Conservation (phyloP, 2,797 vertebrate species). For the Myotis pilosus region DNA sequence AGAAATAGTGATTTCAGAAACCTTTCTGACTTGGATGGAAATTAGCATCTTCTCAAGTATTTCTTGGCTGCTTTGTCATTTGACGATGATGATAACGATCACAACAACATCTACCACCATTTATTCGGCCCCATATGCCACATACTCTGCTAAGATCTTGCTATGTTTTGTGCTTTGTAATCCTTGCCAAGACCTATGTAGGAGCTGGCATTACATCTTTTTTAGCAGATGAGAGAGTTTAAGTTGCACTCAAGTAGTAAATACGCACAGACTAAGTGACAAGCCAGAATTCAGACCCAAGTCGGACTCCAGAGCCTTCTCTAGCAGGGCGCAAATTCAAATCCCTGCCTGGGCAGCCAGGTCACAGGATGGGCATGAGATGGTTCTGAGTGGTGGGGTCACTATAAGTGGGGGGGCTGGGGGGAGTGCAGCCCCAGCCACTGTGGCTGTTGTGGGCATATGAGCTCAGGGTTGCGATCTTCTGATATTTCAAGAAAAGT, state of each 20-base stretch:
- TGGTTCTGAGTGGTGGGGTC: not conserved
- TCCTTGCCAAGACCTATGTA: not conserved
- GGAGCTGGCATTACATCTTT: not conserved
- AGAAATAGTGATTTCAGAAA: conserved; percentile 5
- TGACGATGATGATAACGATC: not conserved
- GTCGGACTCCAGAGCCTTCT: not conserved
- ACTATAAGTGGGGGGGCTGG: rapidly evolving
- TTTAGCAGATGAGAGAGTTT: not conserved
- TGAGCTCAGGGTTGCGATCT: not conserved
- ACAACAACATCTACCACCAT: not conserved
- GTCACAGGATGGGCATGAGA: not conserved
- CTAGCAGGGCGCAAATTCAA: not conserved
- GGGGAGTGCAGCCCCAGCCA: not conserved
- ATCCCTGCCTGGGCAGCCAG: not conserved
- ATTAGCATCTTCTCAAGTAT: not conserved
- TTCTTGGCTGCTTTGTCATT: not conserved
- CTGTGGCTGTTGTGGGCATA: not conserved
- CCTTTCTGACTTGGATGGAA: not conserved
- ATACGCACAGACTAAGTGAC: not conserved
- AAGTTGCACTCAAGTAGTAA: not conserved
- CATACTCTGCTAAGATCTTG: not conserved
- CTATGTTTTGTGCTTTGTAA: not conserved
- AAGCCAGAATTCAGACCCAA: not conserved
- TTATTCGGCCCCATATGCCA: not conserved
- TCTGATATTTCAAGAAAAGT: not conserved